A percentile compares a stretch with the other conserved stretches of the same genome.
Conservation (phyloP, 1,140 invertebrate species). For the Coptotermes formosanus region DNA sequence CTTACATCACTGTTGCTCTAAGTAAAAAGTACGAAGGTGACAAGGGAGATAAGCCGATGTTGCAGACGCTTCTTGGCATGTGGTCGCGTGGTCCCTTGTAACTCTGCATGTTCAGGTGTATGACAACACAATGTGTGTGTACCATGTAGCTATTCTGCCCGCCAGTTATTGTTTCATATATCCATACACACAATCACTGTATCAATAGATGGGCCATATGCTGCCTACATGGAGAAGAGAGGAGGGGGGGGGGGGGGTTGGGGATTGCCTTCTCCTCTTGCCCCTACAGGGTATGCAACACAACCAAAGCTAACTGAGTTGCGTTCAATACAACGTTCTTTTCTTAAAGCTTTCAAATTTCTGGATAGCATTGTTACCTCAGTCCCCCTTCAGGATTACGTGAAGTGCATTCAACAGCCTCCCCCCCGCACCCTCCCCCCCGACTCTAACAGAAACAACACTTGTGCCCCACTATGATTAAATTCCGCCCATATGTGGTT, state of each 20-base stretch:
- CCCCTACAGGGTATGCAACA: slow-evolving; percentile 16
- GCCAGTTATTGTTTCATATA: slow-evolving; percentile 29
- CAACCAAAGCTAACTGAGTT: neutral
- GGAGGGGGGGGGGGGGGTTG: too few species aligned
- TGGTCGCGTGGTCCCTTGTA: slow-evolving; percentile 6
- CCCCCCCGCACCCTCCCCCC: neutral
- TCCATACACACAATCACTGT: slow-evolving; percentile 25
- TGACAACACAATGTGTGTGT: slow-evolving; percentile 27
- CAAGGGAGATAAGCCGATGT: neutral
- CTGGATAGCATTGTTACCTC: slow-evolving; percentile 1
- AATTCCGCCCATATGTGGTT: neutral
- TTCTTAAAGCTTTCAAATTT: slow-evolving; percentile 8
- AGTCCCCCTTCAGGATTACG: neutral
- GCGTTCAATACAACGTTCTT: neutral
- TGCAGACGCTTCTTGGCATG: neutral
- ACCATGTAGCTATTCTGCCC: slow-evolving; percentile 26
- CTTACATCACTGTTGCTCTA: neutral
- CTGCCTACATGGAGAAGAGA: neutral
- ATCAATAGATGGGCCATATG: slow-evolving; percentile 25
- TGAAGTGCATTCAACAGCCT: neutral
- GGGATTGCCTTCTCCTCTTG: neutral
- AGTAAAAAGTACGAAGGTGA: neutral
- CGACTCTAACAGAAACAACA: neutral
- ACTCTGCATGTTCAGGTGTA: slow-evolving; percentile 23
- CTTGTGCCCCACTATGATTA: neutral